phyloP scores from a whole-genome alignment of 2,797 vertebrate species.

The Peromyscus aztecus region DNA sequence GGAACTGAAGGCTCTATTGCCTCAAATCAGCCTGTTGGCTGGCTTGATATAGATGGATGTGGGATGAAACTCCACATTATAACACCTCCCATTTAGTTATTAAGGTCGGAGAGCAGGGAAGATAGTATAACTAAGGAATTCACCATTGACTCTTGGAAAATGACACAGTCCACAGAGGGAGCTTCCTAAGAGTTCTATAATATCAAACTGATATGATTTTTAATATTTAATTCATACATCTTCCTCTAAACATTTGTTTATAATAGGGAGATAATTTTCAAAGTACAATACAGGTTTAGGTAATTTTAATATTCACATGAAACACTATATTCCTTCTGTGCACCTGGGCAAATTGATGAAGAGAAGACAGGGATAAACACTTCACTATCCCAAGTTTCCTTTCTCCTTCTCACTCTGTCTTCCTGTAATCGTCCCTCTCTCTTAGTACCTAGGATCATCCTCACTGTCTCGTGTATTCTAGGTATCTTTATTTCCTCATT shows the following conservation, averaged over 20 bases:
- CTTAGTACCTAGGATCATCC: not conserved
- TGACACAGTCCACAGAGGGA: not conserved
- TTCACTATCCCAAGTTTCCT: not conserved
- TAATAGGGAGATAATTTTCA: not conserved
- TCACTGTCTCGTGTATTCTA: not conserved
- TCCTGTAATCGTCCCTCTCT: no score
- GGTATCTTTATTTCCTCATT: not conserved
- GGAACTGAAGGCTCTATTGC: not conserved
- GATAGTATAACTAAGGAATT: not conserved
- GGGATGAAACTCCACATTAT: not conserved
- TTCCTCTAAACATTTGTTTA: not conserved
- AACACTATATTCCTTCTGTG: not conserved
- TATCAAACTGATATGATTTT: not conserved
- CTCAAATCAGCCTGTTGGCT: not conserved
- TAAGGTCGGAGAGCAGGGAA: not conserved
- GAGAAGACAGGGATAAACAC: not conserved
- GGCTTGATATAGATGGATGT: not conserved
- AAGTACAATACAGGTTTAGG: not conserved
- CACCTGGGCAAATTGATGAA: not conserved
- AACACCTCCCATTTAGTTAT: not conserved
- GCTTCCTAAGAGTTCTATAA: not conserved
- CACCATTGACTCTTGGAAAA: not conserved
- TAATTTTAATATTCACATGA: slow-evolving; percentile 21
- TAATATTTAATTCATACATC: not conserved
- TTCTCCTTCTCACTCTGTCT: no score